Evolutionary conservation across 2,113 vertebrate genomes (phyloP).

Genomic region (rat (Rattus norvegicus)): DNA sequence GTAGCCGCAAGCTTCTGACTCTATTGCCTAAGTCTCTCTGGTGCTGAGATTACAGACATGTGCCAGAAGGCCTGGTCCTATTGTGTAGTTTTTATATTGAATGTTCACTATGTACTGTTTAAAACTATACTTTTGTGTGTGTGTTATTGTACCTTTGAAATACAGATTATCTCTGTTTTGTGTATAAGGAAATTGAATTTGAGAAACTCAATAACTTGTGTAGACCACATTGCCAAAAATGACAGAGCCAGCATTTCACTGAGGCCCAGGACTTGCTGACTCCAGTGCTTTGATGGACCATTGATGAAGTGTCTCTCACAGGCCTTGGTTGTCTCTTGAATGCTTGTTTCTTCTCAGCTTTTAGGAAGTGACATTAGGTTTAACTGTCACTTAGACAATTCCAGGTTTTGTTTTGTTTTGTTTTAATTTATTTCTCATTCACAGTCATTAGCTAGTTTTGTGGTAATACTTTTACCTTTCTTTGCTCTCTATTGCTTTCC

Average conservation of each 20-base stretch:
- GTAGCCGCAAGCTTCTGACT: background rate
- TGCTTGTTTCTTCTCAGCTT: background rate
- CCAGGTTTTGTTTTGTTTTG: slow-evolving; percentile 11
- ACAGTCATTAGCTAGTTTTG: background rate
- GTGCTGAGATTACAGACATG: background rate
- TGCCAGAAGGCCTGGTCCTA: background rate
- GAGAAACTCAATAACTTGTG: slow-evolving; percentile 13
- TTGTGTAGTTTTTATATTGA: slow-evolving; percentile 20
- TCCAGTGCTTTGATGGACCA: background rate
- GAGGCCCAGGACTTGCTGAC: background rate
- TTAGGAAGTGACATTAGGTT: background rate
- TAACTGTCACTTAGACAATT: background rate
- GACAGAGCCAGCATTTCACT: background rate
- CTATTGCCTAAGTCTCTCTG: background rate
- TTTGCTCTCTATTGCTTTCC: background rate
- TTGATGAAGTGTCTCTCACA: background rate
- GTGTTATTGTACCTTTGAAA: slow-evolving; percentile 7
- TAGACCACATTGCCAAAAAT: slow-evolving; percentile 7
- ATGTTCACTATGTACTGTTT: background rate
- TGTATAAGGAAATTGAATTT: slow-evolving; percentile 41
- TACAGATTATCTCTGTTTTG: slow-evolving; percentile 3
- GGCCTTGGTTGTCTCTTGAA: background rate
- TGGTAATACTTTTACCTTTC: background rate
- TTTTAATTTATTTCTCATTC: background rate
- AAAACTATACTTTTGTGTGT: background rate